Conservation (phyloP, 2,888 invertebrate genomes). For the Noctua janthe region DNA sequence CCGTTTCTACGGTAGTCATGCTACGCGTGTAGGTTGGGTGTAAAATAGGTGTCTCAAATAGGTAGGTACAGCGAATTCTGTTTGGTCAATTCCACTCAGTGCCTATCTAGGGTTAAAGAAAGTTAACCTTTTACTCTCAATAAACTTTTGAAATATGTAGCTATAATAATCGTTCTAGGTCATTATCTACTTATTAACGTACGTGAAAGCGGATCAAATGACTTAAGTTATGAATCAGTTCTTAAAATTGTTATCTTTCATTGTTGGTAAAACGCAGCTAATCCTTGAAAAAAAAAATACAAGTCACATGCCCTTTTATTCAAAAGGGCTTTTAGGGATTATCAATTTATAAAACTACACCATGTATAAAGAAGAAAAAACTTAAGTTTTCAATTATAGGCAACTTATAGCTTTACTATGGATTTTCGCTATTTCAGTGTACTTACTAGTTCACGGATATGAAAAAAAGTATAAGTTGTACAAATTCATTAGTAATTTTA, state of each 20-base stretch:
- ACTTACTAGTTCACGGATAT: neutral
- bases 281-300: neutral
- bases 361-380: neutral
- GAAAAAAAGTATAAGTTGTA: neutral
- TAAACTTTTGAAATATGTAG: constrained; percentile 30
- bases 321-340: too few species aligned
- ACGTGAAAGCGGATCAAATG: neutral
- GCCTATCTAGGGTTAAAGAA: constrained; percentile 56
- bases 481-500: too few species aligned
- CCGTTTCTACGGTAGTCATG: too few species aligned
- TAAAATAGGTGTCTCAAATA: constrained; percentile 8
- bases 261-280: neutral
- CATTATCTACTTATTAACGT: constrained; percentile 3
- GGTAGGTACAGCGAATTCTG: constrained; percentile 11
- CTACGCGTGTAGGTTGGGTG: neutral
- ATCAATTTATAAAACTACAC: neutral
- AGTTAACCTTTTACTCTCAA: constrained; percentile 53
- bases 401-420: neutral
- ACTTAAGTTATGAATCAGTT: constrained; percentile 8
- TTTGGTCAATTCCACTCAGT: constrained; percentile 33
- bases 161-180: constrained; percentile 24
- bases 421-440: neutral
- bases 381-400: neutral
- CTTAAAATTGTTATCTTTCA: neutral
- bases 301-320: neutral